These are phyloP conservation scores for Andrena flavipes DNA, from an alignment of 2,888 invertebrate species.

Conservation along the genomic window DNA sequence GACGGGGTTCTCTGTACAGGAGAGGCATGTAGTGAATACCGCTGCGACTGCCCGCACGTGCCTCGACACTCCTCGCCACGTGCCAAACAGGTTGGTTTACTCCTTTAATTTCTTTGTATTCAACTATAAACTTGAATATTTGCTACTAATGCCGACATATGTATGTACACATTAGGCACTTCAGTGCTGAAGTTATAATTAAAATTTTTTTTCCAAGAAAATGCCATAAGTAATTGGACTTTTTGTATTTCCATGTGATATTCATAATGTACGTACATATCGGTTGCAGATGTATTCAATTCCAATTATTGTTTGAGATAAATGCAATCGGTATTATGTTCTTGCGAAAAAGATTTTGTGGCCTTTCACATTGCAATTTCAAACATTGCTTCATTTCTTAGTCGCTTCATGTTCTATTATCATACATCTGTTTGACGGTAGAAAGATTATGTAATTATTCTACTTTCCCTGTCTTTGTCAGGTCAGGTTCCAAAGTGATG, in stretches of 20 bases:
- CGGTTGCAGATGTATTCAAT: conserved; percentile 9
- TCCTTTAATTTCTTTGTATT: conserved; percentile 59
- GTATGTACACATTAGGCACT: conserved; percentile 41
- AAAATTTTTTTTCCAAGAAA: not conserved
- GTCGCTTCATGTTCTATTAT: conserved; percentile 27
- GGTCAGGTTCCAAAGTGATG: conserved; percentile 90
- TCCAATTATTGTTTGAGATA: conserved; percentile 13
- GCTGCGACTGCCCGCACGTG: conserved; percentile 82
- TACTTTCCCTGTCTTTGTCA: conserved; percentile 69
- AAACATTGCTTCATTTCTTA: conserved; percentile 51
- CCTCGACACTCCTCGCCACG: conserved; percentile 84
- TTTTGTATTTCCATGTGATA: not conserved
- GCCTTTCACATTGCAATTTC: conserved; percentile 57
- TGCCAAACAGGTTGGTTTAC: conserved; percentile 83
- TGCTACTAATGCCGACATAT: conserved; percentile 16
- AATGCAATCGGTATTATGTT: conserved; percentile 31
- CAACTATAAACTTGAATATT: conserved; percentile 28
- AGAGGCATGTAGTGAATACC: conserved; percentile 83
- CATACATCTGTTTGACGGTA: not conserved
- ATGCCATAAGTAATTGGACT: not conserved
- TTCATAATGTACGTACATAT: conserved; percentile 48
- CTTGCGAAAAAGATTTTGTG: conserved; percentile 40
- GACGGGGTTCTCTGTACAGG: conserved; percentile 84
- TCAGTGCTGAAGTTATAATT: not conserved
- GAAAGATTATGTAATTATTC: conserved; percentile 1